A percentile compares a stretch with the other conserved stretches of the same genome.
These are phyloP conservation scores for Jaculus jaculus DNA, from an alignment of 2,113 vertebrate genomes.

Conservation along the genomic window DNA sequence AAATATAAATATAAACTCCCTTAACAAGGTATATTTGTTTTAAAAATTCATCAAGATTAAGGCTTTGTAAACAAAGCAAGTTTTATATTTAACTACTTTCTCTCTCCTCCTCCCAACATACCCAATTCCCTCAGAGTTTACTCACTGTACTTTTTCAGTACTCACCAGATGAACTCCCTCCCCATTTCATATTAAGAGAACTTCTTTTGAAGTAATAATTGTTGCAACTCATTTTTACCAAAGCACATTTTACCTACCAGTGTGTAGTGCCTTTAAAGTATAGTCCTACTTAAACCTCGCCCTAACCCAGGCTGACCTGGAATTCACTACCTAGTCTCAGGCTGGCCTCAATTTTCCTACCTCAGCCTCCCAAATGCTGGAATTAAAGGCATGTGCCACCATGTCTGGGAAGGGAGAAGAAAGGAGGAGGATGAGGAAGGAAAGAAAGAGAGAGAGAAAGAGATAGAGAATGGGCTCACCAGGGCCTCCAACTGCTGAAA, in stretches of 20 bases:
- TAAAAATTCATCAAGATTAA: constrained; percentile 53
- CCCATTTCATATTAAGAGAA: neutral
- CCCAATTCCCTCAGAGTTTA: neutral
- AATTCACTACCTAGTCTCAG: too few species aligned
- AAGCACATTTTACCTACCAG: neutral
- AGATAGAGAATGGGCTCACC: too few species aligned
- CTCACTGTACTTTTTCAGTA: neutral
- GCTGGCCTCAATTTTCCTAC: too few species aligned
- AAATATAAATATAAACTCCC: constrained; percentile 30
- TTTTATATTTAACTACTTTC: constrained; percentile 66
- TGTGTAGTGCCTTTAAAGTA: neutral
- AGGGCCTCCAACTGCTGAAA: too few species aligned
- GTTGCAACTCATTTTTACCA: neutral
- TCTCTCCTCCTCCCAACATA: neutral
- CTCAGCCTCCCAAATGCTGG: too few species aligned
- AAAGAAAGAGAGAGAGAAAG: too few species aligned
- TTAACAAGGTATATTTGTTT: constrained; percentile 52
- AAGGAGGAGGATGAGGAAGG: too few species aligned
- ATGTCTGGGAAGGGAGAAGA: too few species aligned
- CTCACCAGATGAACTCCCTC: neutral
- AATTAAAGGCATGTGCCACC: too few species aligned
- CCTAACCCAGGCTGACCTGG: too few species aligned
- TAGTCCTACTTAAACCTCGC: neutral
- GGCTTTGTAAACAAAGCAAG: constrained; percentile 56
- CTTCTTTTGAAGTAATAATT: neutral